Percentiles rank a stretch among this genome's conserved stretches.
These are phyloP conservation scores for Ashinkailepas kermadecensis DNA, from an alignment of 2,888 invertebrate genomes.

Conservation along the genomic window DNA sequence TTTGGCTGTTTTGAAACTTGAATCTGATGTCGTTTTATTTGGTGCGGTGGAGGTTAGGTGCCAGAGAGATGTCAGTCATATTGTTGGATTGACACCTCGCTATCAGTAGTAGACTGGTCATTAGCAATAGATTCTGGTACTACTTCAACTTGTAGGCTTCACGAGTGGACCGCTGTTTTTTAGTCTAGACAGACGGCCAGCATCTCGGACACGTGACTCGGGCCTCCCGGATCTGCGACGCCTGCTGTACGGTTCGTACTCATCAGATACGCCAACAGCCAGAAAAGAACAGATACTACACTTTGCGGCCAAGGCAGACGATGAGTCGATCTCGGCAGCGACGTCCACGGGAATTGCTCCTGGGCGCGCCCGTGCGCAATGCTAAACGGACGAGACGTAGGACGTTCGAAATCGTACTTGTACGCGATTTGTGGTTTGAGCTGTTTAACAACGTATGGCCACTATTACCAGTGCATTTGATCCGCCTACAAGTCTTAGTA, in stretches of 20 bases:
- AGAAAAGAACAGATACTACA: slow-evolving; percentile 23
- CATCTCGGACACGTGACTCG: not conserved
- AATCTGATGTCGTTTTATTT: too few species aligned
- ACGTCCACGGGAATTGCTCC: not conserved
- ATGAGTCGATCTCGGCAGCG: not conserved
- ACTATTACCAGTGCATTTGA: too few species aligned
- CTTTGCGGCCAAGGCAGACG: slow-evolving; percentile 9
- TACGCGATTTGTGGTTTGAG: too few species aligned
- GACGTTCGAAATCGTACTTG: too few species aligned
- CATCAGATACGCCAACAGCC: slow-evolving; percentile 4
- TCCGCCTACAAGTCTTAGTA: too few species aligned
- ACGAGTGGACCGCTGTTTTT: not conserved
- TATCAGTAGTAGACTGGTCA: not conserved
- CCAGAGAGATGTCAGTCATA: not conserved
- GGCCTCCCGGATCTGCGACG: not conserved
- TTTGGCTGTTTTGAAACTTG: too few species aligned
- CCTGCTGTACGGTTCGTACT: slow-evolving; percentile 5
- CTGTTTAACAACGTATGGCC: too few species aligned
- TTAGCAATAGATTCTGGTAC: too few species aligned
- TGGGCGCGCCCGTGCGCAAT: too few species aligned
- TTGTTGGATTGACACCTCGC: not conserved
- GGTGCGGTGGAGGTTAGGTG: too few species aligned
- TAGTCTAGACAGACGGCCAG: not conserved
- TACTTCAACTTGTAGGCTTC: too few species aligned
- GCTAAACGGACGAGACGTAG: too few species aligned